phyloP scores from a whole-genome alignment of 2,797 vertebrate genomes.

The Antrozous pallidus region DNA sequence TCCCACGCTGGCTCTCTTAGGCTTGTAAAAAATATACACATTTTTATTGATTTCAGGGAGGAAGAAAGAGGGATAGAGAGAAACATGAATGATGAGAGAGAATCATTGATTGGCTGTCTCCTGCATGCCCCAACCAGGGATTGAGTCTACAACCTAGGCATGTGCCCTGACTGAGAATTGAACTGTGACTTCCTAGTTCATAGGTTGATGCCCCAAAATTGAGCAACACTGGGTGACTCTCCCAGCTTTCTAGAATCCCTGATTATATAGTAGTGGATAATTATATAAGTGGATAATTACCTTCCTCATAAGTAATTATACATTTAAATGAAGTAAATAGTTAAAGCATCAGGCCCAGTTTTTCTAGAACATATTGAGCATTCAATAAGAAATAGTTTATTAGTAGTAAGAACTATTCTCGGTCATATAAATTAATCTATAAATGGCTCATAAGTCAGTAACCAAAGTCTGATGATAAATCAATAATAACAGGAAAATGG shows the following conservation, averaged over 20 bases:
- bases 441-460: background rate
- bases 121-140: too few relatives aligned
- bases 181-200: too few relatives aligned
- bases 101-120: too few relatives aligned
- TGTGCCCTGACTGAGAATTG: too few relatives aligned
- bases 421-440: background rate
- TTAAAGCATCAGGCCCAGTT: background rate
- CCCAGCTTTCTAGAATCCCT: background rate
- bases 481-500: background rate
- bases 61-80: too few relatives aligned
- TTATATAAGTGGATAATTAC: background rate
- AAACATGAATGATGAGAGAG: too few relatives aligned
- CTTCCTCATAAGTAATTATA: background rate
- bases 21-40: too few relatives aligned
- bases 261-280: background rate
- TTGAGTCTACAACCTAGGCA: too few relatives aligned
- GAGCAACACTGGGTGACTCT: background rate
- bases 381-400: background rate
- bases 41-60: too few relatives aligned
- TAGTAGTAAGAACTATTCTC: background rate
- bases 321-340: background rate
- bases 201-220: too few relatives aligned
- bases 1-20: background rate
- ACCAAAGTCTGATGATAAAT: background rate
- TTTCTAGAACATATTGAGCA: background rate